Evolutionary conservation across 2,888 invertebrate genomes (phyloP).

Genomic region (Clunio marinus): DNA sequence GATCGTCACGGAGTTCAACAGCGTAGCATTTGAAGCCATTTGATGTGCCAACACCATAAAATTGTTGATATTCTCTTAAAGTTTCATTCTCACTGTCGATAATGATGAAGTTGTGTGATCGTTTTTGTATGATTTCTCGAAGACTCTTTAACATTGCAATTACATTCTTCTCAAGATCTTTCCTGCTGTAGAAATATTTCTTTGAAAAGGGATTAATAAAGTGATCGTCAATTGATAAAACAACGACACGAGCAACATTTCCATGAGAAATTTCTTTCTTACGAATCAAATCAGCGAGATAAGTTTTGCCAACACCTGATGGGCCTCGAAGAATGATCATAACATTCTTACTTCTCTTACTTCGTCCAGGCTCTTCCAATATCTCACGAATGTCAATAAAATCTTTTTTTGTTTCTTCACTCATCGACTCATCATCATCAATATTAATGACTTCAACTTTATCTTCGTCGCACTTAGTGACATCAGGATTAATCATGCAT

Average conservation of each 20-base stretch:
- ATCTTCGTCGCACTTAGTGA: no score
- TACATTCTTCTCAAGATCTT: background rate
- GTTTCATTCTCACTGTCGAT: slow-evolving; percentile 86
- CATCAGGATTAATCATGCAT: slow-evolving; percentile 23
- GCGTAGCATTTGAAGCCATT: slow-evolving; percentile 71
- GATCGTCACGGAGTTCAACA: slow-evolving; percentile 80
- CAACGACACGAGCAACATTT: slow-evolving; percentile 76
- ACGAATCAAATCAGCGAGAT: slow-evolving; percentile 82
- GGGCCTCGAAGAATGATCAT: slow-evolving; percentile 87
- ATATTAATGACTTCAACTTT: background rate
- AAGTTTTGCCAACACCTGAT: slow-evolving; percentile 93
- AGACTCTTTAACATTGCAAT: background rate
- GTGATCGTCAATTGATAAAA: slow-evolving; percentile 92
- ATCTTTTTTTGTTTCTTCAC: no score
- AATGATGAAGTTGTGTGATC: slow-evolving; percentile 67
- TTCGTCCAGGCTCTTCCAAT: background rate
- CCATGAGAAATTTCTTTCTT: slow-evolving; percentile 76
- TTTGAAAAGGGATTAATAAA: slow-evolving; percentile 60
- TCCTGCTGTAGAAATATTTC: background rate
- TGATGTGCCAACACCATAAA: slow-evolving; percentile 56
- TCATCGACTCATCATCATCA: background rate
- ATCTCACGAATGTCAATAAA: background rate
- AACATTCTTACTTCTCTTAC: slow-evolving; percentile 50
- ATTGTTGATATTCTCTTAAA: slow-evolving; percentile 75
- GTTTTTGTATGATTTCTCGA: background rate